Evolutionary conservation across 1,140 invertebrate genomes (phyloP).

Genomic region (Drosophila pruinosa): DNA sequence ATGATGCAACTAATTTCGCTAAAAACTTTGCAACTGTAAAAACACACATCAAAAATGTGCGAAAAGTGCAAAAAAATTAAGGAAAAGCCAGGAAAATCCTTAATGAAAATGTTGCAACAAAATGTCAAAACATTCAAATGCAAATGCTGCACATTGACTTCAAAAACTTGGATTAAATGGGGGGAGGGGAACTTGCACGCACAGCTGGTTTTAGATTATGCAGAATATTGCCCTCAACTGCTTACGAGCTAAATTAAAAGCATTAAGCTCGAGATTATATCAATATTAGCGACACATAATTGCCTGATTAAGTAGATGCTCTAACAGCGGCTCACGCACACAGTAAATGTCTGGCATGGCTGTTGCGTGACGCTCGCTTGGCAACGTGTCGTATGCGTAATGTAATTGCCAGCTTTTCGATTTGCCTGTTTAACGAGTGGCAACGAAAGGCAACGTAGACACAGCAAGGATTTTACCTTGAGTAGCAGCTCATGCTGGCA

Average conservation of each 20-base stretch:
- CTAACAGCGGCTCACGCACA: neutral
- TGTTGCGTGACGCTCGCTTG: conserved; percentile 19
- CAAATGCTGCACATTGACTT: neutral
- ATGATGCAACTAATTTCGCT: neutral
- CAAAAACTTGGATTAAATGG: neutral
- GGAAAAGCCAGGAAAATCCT: neutral
- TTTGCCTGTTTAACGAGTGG: conserved; percentile 20
- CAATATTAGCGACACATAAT: conserved; percentile 70
- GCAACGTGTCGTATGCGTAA: conserved; percentile 64
- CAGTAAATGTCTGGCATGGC: neutral
- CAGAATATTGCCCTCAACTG: conserved; percentile 22
- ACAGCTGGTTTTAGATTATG: conserved; percentile 7
- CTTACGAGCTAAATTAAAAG: conserved; percentile 64
- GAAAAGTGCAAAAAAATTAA: neutral
- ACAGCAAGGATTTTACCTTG: conserved; percentile 19
- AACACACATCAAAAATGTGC: conserved; percentile 6
- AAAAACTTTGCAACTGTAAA: conserved; percentile 7
- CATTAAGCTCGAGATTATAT: conserved; percentile 70
- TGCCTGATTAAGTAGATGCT: conserved; percentile 69
- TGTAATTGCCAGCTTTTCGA: conserved; percentile 57
- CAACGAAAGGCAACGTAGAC: neutral
- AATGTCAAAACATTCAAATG: neutral
- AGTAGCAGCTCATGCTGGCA: conserved; percentile 37
- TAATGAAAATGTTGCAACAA: neutral
- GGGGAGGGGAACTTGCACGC: neutral